These are phyloP conservation scores for Thunnus albacares DNA, from an alignment of 2,797 vertebrate genomes.

Conservation along the genomic window DNA sequence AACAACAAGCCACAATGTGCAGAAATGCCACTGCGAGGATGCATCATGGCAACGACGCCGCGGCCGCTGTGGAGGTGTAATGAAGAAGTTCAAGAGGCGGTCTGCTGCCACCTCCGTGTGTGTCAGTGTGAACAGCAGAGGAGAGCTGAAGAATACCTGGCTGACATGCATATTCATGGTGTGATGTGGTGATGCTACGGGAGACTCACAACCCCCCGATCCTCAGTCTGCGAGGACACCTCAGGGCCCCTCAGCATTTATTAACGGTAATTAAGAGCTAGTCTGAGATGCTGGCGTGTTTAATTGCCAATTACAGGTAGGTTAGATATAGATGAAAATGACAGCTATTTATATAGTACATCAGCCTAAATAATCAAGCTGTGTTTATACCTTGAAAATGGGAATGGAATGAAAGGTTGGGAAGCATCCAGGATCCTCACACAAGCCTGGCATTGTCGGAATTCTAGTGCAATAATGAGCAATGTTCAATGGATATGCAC, in stretches of 20 bases:
- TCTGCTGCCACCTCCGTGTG: constrained; percentile 54
- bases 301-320: constrained; percentile 87
- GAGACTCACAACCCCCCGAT: constrained; percentile 43
- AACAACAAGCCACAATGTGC: constrained; percentile 56
- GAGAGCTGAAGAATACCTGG: constrained; percentile 60
- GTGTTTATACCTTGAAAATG: constrained; percentile 73
- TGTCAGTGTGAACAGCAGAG: constrained; percentile 52
- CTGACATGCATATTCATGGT: constrained; percentile 82
- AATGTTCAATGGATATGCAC: constrained; percentile 80
- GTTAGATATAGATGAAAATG: constrained; percentile 83
- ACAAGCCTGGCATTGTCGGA: constrained; percentile 68
- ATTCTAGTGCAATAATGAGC: constrained; percentile 81
- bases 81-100: constrained; percentile 62
- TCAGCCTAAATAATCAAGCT: constrained; percentile 75
- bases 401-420: constrained; percentile 62
- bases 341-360: constrained; percentile 82
- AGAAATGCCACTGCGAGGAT: constrained; percentile 58
- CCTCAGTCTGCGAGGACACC: constrained; percentile 71
- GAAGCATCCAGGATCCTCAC: constrained; percentile 57
- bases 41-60: constrained; percentile 50
- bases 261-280: constrained; percentile 86
- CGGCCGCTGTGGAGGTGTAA: constrained; percentile 53
- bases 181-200: constrained; percentile 44
- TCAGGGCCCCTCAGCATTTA: constrained; percentile 78
- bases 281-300: constrained; percentile 81